Base-by-base conservation (phyloP, 2,888 invertebrate species). In the Oscheius sp. region DNA sequence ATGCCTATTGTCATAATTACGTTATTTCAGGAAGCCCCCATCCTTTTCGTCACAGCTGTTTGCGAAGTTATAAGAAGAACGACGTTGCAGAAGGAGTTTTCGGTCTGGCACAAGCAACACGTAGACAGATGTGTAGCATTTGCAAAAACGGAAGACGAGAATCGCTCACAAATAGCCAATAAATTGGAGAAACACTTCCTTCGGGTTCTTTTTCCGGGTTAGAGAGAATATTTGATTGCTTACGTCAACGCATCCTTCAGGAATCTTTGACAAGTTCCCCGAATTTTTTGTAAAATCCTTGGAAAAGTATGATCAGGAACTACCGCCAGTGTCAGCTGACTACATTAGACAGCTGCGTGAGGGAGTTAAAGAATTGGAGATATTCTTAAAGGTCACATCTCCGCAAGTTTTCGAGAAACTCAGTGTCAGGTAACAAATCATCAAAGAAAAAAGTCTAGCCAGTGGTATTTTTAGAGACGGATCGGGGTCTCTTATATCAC, bases 151-250 rank as follows among this genome's bases (percentile, higher is more conserved):
- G 98, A 98, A 90, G 91, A 94, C 12, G 90, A 91, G 3, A 90
- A 93, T 12, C 91, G 98, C 52, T 92, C 93, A 81, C 92, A 93
- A 9, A 96, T 96, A 89, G 92, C 93, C 82, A 88, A 90, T 0
- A 91, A 92, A 76, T 93, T 95, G 85, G 93, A 94, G 27, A 93
- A 93, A 0, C 97, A 92, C 86, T 92, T 92, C 81, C 91, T 98
- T 6, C 93, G 92, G 78, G 92, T 93, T 13, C 90, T 98, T 53
- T 98, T 98, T 89, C 94, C 94, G 0, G 96, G 96, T 78, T 35
- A n/a, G 16, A 3, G 6, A 46, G 25, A 3, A 35, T 35, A 25
- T 35, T 13, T 13, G 53, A 53, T 3, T 23, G 29, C 13, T 41
- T 56, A 52, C 16, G 13, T 18, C 45, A 23, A 53, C 56, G n/a